Evolutionary conservation across 2,888 invertebrate species (phyloP).

Genomic region (Dermolepida albohirtum): DNA sequence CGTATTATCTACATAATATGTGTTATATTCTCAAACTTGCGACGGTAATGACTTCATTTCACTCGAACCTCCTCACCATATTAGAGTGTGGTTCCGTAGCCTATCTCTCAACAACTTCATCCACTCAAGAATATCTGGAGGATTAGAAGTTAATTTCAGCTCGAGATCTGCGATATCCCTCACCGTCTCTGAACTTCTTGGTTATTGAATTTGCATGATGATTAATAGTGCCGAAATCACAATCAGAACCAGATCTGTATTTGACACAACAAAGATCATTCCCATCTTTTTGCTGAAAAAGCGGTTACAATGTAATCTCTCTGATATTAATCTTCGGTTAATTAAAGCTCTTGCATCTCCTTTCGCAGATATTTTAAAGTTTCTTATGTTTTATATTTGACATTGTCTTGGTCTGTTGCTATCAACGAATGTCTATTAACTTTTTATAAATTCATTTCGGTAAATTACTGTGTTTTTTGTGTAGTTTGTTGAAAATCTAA

Average conservation of each 20-base stretch:
- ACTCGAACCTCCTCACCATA: background rate
- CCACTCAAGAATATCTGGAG: constrained; percentile 32
- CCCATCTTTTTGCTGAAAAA: background rate
- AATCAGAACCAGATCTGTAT: constrained; percentile 9
- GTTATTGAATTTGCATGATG: constrained; percentile 34
- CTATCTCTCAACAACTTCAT: constrained; percentile 16
- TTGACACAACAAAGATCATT: constrained; percentile 11
- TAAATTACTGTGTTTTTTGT: too few species aligned
- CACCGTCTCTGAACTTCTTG: constrained; percentile 11
- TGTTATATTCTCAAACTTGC: background rate
- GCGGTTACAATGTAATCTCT: background rate
- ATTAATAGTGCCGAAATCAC: constrained; percentile 18
- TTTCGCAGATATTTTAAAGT: background rate
- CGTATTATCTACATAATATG: too few species aligned
- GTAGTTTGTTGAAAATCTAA: too few species aligned
- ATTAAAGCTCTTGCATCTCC: background rate
- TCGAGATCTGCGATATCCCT: constrained; percentile 14
- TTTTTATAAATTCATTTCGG: too few species aligned
- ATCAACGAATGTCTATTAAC: too few species aligned
- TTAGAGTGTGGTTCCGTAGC: background rate
- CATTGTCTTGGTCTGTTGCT: too few species aligned
- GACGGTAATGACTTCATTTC: background rate
- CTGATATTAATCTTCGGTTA: background rate
- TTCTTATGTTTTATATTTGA: too few species aligned
- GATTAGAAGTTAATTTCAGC: constrained; percentile 29